Conservation (phyloP, 2,113 vertebrate species). For the Passer montanus region DNA sequence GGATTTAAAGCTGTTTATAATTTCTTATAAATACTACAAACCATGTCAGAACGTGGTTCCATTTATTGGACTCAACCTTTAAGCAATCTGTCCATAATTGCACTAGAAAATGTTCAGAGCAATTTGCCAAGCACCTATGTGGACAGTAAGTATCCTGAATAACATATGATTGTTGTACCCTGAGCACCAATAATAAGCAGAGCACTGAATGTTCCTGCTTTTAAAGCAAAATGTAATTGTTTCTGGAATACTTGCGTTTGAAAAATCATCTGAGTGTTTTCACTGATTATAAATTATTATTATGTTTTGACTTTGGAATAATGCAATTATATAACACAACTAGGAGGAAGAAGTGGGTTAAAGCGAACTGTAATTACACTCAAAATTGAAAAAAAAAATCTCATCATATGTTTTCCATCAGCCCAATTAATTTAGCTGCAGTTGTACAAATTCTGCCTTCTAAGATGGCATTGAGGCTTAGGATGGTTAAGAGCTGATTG, state of each 20-base stretch:
- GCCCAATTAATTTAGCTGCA: not conserved
- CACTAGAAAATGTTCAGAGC: slow-evolving; percentile 25
- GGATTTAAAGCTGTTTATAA: not conserved
- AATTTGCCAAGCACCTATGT: slow-evolving; percentile 49
- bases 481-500: not conserved
- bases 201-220: not conserved
- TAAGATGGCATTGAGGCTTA: not conserved
- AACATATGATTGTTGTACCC: slow-evolving; percentile 41
- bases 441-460: not conserved
- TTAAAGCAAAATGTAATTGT: slow-evolving; percentile 35
- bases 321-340: not conserved
- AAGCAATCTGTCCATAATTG: slow-evolving; percentile 51
- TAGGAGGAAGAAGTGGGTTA: not conserved
- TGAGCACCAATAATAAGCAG: slow-evolving; percentile 17
- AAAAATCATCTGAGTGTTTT: not conserved
- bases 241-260: slow-evolving; percentile 1
- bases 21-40: not conserved
- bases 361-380: not conserved
- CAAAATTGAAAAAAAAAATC: not conserved
- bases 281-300: not conserved
- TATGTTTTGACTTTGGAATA: slow-evolving; percentile 16
- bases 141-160: slow-evolving; percentile 48
- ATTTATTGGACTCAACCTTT: slow-evolving; percentile 25
- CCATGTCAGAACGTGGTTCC: not conserved
- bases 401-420: not conserved